Evolutionary conservation across 2,113 vertebrate species (phyloP).

Genomic region (Aegotheles bennettii): DNA sequence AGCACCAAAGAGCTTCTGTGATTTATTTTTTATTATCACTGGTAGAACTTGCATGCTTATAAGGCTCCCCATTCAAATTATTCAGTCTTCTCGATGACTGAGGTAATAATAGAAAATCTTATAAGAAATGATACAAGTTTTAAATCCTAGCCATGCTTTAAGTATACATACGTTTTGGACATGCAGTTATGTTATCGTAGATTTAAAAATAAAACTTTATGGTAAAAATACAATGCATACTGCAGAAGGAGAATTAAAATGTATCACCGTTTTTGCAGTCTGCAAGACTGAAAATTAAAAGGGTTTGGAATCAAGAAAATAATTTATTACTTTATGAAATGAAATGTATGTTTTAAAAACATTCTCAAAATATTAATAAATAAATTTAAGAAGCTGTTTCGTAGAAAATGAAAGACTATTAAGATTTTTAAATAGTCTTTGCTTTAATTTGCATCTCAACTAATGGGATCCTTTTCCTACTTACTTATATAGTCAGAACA

Average conservation of each 20-base stretch:
- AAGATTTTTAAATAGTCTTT: background rate
- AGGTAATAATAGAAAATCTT: slow-evolving; percentile 47
- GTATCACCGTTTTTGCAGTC: background rate
- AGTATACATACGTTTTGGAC: slow-evolving; percentile 9
- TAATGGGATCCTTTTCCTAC: background rate
- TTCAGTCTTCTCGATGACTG: slow-evolving; percentile 25
- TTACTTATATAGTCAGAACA: background rate
- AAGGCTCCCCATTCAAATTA: slow-evolving; percentile 61
- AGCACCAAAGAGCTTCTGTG: slow-evolving; percentile 67
- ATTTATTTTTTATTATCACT: slow-evolving; percentile 77
- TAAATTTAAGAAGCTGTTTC: background rate
- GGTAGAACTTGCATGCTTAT: slow-evolving; percentile 68
- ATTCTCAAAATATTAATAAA: slow-evolving; percentile 21
- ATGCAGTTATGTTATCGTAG: background rate
- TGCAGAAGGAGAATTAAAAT: slow-evolving; percentile 12
- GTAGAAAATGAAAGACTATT: background rate
- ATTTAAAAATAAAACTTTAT: slow-evolving; percentile 30
- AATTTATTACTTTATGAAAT: background rate
- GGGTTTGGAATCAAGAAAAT: slow-evolving; percentile 17
- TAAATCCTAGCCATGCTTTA: slow-evolving; percentile 20
- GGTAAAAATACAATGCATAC: background rate
- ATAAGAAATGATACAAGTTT: slow-evolving; percentile 44
- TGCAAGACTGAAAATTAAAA: background rate
- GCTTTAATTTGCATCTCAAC: slow-evolving; percentile 6
- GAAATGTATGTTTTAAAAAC: background rate